Evolutionary conservation across 1,140 invertebrate genomes (phyloP), one percentile per base, ranked within the genome.

Genomic region (Drosophila orosa): DNA sequence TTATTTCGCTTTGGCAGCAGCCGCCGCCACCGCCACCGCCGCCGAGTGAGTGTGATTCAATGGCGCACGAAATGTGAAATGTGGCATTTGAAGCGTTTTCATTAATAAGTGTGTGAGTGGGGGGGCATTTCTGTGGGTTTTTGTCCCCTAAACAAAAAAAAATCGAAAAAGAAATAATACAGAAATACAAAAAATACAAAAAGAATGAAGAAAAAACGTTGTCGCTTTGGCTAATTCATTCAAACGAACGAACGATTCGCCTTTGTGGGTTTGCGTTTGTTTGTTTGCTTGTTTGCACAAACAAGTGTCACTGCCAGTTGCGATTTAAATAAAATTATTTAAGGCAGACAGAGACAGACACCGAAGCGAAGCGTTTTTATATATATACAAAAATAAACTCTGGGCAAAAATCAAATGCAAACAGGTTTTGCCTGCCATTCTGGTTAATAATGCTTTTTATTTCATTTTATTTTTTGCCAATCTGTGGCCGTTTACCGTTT

Each of bases 21-120:
- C 9, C 19, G 37, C 10, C 12, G n/a, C n/a, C n/a, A n/a, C n/a
- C 10, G 12, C 39, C 9, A 9, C 9, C 17, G 47, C 27, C 39
- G 48, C 17, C 40, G 40, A 25, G 22, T 24, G 71, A 65, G 72
- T 67, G 73, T 86, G 74, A 78, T 86, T 86, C 69, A 86, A 71
- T 78, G 74, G 74, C 74, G 74, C 68, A 74, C 74, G 66, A 77
- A 72, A 67, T 69, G 72, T 76, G 78, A 80, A 85, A 80, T 86
- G 78, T 74, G 78, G 78, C 71, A 87, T 86, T 87, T 65, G 79
- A 87, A 79, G 75, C 79, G 83, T 75, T 87, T 86, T 86, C 83
- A 86, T 86, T 86, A 86, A 86, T 86, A 86, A 87, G 83, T 79
- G 66, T 42, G 35, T 31, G 33, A 10, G 50, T 24, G 27, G 31